These are phyloP conservation scores for Erebia aethiops DNA, from an alignment of 2,888 invertebrate species.

Conservation along the genomic window DNA sequence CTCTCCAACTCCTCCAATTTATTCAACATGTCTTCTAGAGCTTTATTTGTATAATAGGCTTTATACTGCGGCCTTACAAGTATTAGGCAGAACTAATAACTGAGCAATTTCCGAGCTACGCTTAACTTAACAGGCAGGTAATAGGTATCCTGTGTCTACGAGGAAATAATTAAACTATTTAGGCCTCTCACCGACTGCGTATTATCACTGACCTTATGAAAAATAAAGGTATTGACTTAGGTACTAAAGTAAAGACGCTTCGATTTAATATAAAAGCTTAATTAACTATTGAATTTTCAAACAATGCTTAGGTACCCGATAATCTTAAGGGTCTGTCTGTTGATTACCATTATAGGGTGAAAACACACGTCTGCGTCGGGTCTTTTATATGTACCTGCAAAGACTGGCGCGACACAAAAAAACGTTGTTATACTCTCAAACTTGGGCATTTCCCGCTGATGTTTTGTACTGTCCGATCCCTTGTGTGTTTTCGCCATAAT, in stretches of 20 bases:
- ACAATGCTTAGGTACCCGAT: not conserved
- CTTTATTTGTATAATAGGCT: too few species aligned
- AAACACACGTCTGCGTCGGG: too few species aligned
- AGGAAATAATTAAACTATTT: not conserved
- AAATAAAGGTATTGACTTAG: not conserved
- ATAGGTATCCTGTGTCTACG: not conserved
- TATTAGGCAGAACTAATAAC: not conserved
- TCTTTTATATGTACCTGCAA: too few species aligned
- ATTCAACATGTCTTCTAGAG: too few species aligned
- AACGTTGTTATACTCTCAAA: too few species aligned
- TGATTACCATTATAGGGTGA: too few species aligned
- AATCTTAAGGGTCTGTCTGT: too few species aligned
- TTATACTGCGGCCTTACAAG: not conserved
- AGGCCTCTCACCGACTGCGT: not conserved
- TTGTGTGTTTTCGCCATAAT: too few species aligned
- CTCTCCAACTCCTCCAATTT: too few species aligned
- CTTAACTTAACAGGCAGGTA: not conserved
- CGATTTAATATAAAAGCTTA: not conserved
- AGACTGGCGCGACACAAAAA: too few species aligned
- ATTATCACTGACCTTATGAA: not conserved
- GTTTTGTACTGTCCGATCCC: too few species aligned
- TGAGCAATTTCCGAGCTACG: conserved; percentile 4
- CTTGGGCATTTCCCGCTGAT: too few species aligned
- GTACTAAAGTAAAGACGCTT: not conserved
- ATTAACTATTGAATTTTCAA: not conserved